Evolutionary conservation across 2,797 vertebrate species (phyloP).

Genomic region (Trematomus bernacchii): DNA sequence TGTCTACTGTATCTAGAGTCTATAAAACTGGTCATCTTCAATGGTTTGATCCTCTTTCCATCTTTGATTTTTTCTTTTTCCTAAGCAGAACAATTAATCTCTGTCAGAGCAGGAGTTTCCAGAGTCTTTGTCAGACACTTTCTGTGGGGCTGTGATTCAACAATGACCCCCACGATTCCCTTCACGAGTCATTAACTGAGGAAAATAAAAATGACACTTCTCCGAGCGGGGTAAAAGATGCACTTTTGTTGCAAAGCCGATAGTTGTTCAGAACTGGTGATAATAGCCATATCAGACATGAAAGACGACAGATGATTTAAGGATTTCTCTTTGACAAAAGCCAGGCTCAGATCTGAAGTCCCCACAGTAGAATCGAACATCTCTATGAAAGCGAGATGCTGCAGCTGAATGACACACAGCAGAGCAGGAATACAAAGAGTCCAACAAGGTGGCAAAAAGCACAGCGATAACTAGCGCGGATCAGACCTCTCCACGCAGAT

Average conservation of each 20-base stretch:
- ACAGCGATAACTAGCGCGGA: slow-evolving; percentile 27
- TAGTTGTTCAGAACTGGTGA: slow-evolving; percentile 20
- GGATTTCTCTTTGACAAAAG: slow-evolving; percentile 8
- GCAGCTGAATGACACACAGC: slow-evolving; percentile 14
- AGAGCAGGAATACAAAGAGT: slow-evolving; percentile 19
- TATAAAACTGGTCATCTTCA: slow-evolving; percentile 46
- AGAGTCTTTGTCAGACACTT: slow-evolving; percentile 70
- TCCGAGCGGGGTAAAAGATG: slow-evolving; percentile 55
- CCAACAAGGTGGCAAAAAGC: slow-evolving; percentile 51
- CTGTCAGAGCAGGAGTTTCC: slow-evolving; percentile 66
- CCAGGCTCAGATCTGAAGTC: slow-evolving; percentile 6
- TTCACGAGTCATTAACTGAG: slow-evolving; percentile 82
- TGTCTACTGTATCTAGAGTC: slow-evolving; percentile 51
- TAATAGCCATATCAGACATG: slow-evolving; percentile 55
- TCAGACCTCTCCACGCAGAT: slow-evolving; percentile 35
- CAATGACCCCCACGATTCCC: slow-evolving; percentile 72
- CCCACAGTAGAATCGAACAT: background rate
- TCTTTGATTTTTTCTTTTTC: slow-evolving; percentile 25
- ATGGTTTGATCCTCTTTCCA: slow-evolving; percentile 39
- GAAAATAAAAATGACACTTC: slow-evolving; percentile 73
- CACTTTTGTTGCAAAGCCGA: slow-evolving; percentile 58
- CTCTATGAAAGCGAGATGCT: slow-evolving; percentile 9
- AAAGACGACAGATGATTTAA: slow-evolving; percentile 42
- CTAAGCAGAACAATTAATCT: slow-evolving; percentile 64
- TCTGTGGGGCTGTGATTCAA: slow-evolving; percentile 60